These are phyloP conservation scores for Dendrolimus pini DNA, from an alignment of 2,888 invertebrate genomes.

Conservation along the genomic window DNA sequence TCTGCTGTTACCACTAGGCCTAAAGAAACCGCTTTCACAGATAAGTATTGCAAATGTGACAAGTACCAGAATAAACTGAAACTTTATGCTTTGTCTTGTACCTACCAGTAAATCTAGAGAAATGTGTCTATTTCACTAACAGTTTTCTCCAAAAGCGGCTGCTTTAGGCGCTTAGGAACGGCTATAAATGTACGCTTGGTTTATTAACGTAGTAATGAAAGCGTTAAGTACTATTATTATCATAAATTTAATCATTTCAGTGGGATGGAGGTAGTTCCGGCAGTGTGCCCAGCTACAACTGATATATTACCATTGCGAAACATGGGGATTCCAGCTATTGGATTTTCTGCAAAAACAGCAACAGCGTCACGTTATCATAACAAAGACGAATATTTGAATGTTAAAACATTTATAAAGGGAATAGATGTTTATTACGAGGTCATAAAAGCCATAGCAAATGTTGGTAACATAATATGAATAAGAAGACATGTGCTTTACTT, in stretches of 20 bases:
- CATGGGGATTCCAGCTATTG: constrained; percentile 44
- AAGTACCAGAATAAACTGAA: too few relatives aligned
- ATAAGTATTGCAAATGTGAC: too few relatives aligned
- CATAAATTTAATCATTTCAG: constrained; percentile 24
- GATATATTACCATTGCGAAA: constrained; percentile 43
- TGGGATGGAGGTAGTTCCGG: constrained; percentile 30
- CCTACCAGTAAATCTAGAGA: too few relatives aligned
- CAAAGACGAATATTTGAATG: constrained; percentile 41
- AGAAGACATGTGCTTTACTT: too few relatives aligned
- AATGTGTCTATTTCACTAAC: too few relatives aligned
- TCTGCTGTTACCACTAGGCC: too few relatives aligned
- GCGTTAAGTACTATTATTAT: neutral
- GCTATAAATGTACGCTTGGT: too few relatives aligned
- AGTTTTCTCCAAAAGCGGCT: too few relatives aligned
- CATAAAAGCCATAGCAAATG: constrained; percentile 23
- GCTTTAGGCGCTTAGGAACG: too few relatives aligned
- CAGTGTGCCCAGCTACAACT: constrained; percentile 41
- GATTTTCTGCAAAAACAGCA: constrained; percentile 38
- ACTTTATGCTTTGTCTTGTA: too few relatives aligned
- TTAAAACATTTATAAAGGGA: constrained; percentile 37
- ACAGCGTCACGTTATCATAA: constrained; percentile 30
- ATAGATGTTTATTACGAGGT: constrained; percentile 42
- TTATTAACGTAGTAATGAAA: neutral
- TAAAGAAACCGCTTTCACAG: too few relatives aligned
- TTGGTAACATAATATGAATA: constrained; percentile 1